Conservation (phyloP, 2,888 invertebrate species). For the Cryptus viduatorius region DNA sequence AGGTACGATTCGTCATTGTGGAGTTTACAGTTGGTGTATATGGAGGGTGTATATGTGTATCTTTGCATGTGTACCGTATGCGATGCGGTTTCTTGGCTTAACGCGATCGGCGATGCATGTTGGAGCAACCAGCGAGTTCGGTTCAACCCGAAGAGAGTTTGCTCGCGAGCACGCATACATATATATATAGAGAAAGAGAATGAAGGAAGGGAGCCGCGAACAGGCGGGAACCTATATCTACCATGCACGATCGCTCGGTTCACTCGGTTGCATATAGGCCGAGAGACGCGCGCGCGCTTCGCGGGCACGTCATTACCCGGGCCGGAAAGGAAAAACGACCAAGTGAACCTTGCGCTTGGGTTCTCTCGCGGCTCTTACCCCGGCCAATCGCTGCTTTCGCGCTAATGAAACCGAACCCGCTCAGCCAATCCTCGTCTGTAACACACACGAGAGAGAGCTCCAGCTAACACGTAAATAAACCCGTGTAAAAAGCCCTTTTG, state of each 20-base stretch:
- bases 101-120: constrained; percentile 24
- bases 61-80: constrained; percentile 40
- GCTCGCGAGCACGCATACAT: constrained; percentile 29
- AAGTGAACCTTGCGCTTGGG: constrained; percentile 46
- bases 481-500: constrained; percentile 57
- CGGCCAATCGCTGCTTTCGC: constrained; percentile 78
- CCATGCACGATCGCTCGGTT: constrained; percentile 82
- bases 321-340: constrained; percentile 78
- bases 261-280: constrained; percentile 59
- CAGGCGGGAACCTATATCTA: constrained; percentile 75
- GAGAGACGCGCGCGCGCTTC: constrained; percentile 43
- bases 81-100: constrained; percentile 64
- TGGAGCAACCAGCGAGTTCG: not conserved
- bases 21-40: not conserved
- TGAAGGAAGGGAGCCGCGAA: constrained; percentile 38
- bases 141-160: constrained; percentile 3
- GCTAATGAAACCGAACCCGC: constrained; percentile 82
- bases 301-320: constrained; percentile 79
- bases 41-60: not conserved
- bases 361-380: constrained; percentile 42
- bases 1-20: not conserved
- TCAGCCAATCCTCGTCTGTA: constrained; percentile 75
- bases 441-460: constrained; percentile 14
- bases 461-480: not conserved
- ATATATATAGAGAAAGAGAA: constrained; percentile 8